A percentile compares a stretch with the other conserved stretches of the same genome.
These are phyloP conservation scores for Hycleus cichorii DNA, from an alignment of 1,140 invertebrate species.

Conservation along the genomic window DNA sequence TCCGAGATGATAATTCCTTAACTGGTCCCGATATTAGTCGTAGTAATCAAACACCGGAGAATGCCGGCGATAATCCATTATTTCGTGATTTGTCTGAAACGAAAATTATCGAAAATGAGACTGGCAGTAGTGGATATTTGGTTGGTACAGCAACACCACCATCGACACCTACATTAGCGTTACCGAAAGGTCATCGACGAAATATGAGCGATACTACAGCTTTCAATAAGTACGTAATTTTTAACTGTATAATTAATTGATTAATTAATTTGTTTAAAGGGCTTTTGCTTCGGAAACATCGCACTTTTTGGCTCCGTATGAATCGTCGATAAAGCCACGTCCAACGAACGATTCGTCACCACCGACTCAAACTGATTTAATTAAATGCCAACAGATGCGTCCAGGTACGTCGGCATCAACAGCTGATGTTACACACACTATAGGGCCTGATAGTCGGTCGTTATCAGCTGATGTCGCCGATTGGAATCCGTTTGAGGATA, in stretches of 20 bases:
- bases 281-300: constrained; percentile 67
- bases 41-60: constrained; percentile 12
- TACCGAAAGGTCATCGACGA: constrained; percentile 56
- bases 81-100: constrained; percentile 34
- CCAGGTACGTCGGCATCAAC: constrained; percentile 35
- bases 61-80: constrained; percentile 20
- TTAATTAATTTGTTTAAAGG: constrained; percentile 38
- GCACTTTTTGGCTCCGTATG: constrained; percentile 69
- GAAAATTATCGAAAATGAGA: too few relatives aligned
- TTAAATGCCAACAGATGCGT: constrained; percentile 1
- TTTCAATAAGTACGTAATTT: constrained; percentile 64
- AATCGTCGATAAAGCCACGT: constrained; percentile 54
- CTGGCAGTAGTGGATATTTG: constrained; percentile 34
- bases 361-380: constrained; percentile 21
- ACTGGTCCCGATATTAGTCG: too few relatives aligned
- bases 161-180: constrained; percentile 45
- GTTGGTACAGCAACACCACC: constrained; percentile 43
- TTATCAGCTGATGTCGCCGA: constrained; percentile 57
- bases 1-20: constrained; percentile 44
- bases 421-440: constrained; percentile 36
- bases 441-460: constrained; percentile 47
- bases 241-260: constrained; percentile 1
- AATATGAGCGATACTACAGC: constrained; percentile 84
- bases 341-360: constrained; percentile 36
- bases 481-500: constrained; percentile 77